Conservation (phyloP, 1,140 invertebrate genomes). For the Drosophila kanapiae region DNA sequence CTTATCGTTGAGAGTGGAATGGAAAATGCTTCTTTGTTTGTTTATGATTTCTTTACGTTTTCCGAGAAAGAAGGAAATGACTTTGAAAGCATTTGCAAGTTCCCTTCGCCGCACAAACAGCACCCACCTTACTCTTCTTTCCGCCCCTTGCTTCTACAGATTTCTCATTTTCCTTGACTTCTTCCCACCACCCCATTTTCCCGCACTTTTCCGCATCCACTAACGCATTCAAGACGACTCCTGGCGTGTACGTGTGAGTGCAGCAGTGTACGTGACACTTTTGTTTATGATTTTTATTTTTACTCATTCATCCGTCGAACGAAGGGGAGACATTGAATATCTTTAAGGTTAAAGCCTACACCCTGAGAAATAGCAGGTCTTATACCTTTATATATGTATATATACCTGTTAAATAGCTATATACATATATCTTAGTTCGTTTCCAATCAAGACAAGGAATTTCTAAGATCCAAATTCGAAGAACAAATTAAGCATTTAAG, state of each 20-base stretch:
- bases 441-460: too few species aligned
- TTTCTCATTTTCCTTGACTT: constrained; percentile 18
- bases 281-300: constrained; percentile 76
- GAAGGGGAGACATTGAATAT: constrained; percentile 64
- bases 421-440: too few species aligned
- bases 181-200: constrained; percentile 14
- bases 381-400: too few species aligned
- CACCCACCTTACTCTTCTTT: neutral
- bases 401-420: too few species aligned
- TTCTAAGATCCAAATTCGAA: too few species aligned
- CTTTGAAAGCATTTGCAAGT: constrained; percentile 60
- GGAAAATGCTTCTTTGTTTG: constrained; percentile 40
- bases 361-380: constrained; percentile 1
- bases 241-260: constrained; percentile 32
- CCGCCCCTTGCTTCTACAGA: constrained; percentile 5
- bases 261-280: constrained; percentile 71
- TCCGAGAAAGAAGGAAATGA: constrained; percentile 75
- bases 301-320: constrained; percentile 45
- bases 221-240: constrained; percentile 14
- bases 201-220: constrained; percentile 22
- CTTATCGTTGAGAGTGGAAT: constrained; percentile 33
- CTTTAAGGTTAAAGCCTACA: constrained; percentile 65
- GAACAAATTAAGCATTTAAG: too few species aligned
- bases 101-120: constrained; percentile 33
- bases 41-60: constrained; percentile 71